Evolutionary conservation across 2,888 invertebrate genomes (phyloP).

Genomic region (Boloria euphrosyne): DNA sequence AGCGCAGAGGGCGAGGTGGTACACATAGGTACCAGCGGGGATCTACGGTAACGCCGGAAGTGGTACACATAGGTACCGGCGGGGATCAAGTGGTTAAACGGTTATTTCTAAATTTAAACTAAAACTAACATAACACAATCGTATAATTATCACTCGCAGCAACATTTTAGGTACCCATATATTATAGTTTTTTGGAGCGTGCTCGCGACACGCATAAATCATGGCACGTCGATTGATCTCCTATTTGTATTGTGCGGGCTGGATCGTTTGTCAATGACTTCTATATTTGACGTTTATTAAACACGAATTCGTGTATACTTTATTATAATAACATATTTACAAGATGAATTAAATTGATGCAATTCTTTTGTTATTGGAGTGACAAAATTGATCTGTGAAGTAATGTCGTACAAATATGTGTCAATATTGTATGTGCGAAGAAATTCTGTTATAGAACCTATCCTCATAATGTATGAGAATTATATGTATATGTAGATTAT

Average conservation of each 20-base stretch:
- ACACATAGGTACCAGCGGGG: no score
- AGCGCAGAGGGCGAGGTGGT: no score
- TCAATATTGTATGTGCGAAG: no score
- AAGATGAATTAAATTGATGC: neutral
- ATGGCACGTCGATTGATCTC: conserved; percentile 29
- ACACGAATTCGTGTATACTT: neutral
- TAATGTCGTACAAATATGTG: no score
- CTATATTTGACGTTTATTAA: conserved; percentile 7
- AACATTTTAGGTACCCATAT: conserved; percentile 23
- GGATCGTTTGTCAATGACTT: conserved; percentile 23
- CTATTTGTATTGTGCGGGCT: conserved; percentile 21
- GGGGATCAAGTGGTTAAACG: no score
- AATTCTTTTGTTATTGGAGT: neutral
- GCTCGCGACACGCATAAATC: conserved; percentile 31
- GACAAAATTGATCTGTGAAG: no score
- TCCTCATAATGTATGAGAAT: no score
- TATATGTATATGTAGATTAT: no score
- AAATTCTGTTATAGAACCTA: no score
- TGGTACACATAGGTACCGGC: no score
- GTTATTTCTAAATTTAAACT: no score
- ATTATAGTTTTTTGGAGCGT: conserved; percentile 23
- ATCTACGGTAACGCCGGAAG: no score
- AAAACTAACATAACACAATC: neutral
- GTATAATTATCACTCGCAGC: neutral
- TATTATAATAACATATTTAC: conserved; percentile 3